phyloP scores from a whole-genome alignment of 2,113 vertebrate species.

The Actenoides hombroni region DNA sequence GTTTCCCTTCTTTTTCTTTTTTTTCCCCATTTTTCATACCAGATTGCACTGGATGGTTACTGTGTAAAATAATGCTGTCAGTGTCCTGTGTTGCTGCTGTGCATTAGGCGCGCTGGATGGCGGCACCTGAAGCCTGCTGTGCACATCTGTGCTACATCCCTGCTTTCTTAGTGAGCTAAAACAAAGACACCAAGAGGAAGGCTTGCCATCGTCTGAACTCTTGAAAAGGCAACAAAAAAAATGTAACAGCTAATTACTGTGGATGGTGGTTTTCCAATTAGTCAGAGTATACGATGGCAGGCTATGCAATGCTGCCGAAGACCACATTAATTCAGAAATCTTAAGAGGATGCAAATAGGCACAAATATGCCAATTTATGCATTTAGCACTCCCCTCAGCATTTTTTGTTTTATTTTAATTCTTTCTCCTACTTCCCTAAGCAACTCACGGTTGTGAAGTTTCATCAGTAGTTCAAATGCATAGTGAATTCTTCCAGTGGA shows the following conservation, averaged over 20 bases:
- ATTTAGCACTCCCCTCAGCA: not conserved
- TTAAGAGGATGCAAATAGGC: not conserved
- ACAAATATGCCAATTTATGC: not conserved
- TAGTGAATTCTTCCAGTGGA: not conserved
- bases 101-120: accelerated
- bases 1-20: not conserved
- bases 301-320: not conserved
- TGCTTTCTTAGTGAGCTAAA: not conserved
- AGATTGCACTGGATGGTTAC: not conserved
- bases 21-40: not conserved
- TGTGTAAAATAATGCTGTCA: not conserved
- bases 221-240: not conserved
- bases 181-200: not conserved
- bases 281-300: not conserved
- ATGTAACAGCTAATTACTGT: not conserved
- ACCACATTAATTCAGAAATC: not conserved
- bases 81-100: not conserved
- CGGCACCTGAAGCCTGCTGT: not conserved
- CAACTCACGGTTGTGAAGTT: not conserved
- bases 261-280: not conserved
- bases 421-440: not conserved
- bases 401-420: not conserved
- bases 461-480: not conserved
- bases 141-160: not conserved
- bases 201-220: not conserved